Conservation (phyloP, 2,797 vertebrate species). For the Falco cherrug region DNA sequence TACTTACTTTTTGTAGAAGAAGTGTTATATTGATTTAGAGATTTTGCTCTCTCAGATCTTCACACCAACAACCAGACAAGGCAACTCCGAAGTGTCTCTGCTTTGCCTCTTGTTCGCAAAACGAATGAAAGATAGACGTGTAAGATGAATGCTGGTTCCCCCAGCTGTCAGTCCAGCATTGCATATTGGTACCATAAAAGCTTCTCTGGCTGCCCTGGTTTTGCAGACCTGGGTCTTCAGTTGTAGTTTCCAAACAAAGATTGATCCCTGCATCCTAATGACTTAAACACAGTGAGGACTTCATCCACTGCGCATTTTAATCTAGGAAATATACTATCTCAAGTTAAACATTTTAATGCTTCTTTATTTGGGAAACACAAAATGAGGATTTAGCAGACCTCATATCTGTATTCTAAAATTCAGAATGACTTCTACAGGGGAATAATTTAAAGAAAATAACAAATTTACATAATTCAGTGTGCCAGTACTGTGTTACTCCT, state of each 20-base stretch:
- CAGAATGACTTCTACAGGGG: neutral
- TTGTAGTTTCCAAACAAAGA: neutral
- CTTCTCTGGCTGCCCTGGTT: neutral
- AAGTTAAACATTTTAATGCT: neutral
- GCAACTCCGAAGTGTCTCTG: neutral
- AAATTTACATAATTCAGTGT: neutral
- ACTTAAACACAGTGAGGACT: neutral
- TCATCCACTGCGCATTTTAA: neutral
- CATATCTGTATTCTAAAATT: neutral
- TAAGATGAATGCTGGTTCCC: neutral
- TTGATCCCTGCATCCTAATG: neutral
- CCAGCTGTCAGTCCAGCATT: neutral
- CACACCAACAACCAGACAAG: neutral
- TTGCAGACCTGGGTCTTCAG: neutral
- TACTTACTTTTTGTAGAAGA: neutral
- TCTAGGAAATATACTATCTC: neutral
- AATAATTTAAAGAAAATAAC: neutral
- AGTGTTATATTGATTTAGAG: neutral
- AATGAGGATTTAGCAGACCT: neutral
- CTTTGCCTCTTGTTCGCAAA: neutral
- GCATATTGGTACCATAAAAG: neutral
- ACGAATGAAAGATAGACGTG: neutral
- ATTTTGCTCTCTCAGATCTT: neutral
- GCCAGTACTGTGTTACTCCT: neutral
- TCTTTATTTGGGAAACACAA: neutral